These are phyloP conservation scores for Eudyptes chrysolophus DNA, from an alignment of 2,113 vertebrate species.

Conservation along the genomic window DNA sequence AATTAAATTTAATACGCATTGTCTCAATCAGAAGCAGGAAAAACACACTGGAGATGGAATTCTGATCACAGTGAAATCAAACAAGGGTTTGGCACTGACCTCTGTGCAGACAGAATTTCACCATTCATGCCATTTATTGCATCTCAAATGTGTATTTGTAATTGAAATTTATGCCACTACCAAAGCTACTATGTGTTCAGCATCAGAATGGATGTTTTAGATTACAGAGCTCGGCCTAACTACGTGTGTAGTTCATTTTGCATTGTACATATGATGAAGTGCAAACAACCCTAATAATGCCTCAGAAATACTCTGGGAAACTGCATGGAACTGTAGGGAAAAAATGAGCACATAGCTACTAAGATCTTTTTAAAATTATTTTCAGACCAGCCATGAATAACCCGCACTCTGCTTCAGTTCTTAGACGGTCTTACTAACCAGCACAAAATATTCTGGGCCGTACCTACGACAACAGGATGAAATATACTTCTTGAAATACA, in stretches of 20 bases:
- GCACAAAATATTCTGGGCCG: not conserved
- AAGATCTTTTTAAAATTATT: not conserved
- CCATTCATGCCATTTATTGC: not conserved
- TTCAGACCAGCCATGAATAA: not conserved
- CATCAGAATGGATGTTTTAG: not conserved
- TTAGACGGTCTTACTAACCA: not conserved
- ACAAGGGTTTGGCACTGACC: not conserved
- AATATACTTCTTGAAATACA: not conserved
- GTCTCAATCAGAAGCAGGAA: not conserved
- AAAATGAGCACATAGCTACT: not conserved
- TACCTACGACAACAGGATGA: not conserved
- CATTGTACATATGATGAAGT: not conserved
- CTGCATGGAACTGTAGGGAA: not conserved
- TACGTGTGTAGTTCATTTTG: fast-evolving
- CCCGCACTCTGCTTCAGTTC: not conserved
- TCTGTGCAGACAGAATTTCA: not conserved
- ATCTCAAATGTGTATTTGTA: not conserved
- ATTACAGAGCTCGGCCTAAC: not conserved
- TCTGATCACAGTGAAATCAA: not conserved
- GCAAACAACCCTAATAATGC: not conserved
- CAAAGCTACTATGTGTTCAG: not conserved
- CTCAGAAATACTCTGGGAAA: not conserved
- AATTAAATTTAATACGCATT: not conserved
- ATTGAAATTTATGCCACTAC: not conserved
- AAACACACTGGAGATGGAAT: not conserved